A percentile compares a stretch with the other conserved stretches of the same genome.
These are phyloP conservation scores for Philereme transversata DNA, from an alignment of 2,888 invertebrate genomes.

Conservation along the genomic window DNA sequence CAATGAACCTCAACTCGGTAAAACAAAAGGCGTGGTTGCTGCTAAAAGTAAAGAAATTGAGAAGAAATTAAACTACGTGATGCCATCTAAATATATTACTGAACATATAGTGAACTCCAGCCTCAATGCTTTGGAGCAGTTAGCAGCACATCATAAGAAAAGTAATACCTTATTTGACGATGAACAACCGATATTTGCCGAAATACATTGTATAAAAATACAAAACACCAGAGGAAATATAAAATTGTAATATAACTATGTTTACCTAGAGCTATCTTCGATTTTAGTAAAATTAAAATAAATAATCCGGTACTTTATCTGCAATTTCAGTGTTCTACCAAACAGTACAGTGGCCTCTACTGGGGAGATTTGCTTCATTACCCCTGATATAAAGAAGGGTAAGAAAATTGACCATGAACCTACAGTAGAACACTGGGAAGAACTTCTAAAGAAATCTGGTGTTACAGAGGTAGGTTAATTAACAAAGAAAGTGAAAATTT, in stretches of 20 bases:
- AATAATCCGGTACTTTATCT: neutral
- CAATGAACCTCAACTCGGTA: slow-evolving; percentile 7
- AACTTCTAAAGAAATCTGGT: slow-evolving; percentile 85
- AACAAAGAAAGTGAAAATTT: neutral
- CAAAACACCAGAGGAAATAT: slow-evolving; percentile 85
- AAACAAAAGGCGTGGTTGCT: slow-evolving; percentile 16
- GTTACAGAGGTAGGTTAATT: slow-evolving; percentile 77
- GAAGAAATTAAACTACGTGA: slow-evolving; percentile 57
- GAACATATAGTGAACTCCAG: slow-evolving; percentile 57
- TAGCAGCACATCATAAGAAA: slow-evolving; percentile 56
- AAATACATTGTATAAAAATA: slow-evolving; percentile 86
- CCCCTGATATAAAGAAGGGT: slow-evolving; percentile 89
- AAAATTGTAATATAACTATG: slow-evolving; percentile 75
- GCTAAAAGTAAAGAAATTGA: slow-evolving; percentile 33
- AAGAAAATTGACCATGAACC: slow-evolving; percentile 89
- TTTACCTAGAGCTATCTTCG: neutral
- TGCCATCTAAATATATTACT: slow-evolving; percentile 66
- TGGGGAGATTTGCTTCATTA: slow-evolving; percentile 90
- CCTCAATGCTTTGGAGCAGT: slow-evolving; percentile 60
- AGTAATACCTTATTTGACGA: slow-evolving; percentile 82
- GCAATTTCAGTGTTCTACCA: slow-evolving; percentile 66
- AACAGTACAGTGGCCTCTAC: slow-evolving; percentile 85
- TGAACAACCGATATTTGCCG: slow-evolving; percentile 83
- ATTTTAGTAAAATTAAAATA: neutral
- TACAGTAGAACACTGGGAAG: slow-evolving; percentile 89